Evolutionary conservation across 37 sponge, comb jelly and placozoan genomes (phyloP).

Genomic region (Tethya wilhelma): DNA sequence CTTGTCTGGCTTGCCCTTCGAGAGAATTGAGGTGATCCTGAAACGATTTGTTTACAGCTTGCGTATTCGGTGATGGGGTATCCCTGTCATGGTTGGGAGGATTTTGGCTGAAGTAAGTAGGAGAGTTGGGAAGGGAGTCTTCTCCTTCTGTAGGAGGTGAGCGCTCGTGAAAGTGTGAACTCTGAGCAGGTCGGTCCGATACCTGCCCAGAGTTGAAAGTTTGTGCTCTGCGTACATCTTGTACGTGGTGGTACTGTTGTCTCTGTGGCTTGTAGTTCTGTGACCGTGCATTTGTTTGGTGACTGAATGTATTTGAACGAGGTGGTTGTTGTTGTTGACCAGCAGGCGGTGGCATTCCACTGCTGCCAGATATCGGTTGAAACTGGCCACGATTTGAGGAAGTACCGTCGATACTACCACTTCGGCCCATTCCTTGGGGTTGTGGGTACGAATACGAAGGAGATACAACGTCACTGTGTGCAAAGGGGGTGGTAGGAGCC

Average conservation of each 20-base stretch:
- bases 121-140: conserved; percentile 19
- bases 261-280: not conserved
- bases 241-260: too few relatives aligned
- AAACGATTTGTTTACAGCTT: not conserved
- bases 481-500: not conserved
- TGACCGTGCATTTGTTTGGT: too few relatives aligned
- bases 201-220: not conserved
- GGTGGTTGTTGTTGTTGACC: too few relatives aligned
- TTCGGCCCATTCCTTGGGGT: too few relatives aligned
- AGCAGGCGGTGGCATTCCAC: too few relatives aligned
- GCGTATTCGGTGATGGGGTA: conserved; percentile 1
- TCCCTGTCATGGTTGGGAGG: not conserved
- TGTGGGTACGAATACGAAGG: too few relatives aligned
- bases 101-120: not conserved
- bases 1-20: not conserved
- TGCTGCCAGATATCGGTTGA: too few relatives aligned
- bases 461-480: not conserved
- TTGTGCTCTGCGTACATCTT: not conserved
- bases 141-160: not conserved
- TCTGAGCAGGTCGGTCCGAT: not conserved
- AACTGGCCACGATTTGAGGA: too few relatives aligned
- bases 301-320: not conserved
- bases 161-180: not conserved
- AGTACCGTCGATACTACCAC: too few relatives aligned
- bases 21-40: conserved; percentile 18